Base-by-base conservation (phyloP, 2,888 invertebrate species). In the Thelaira solivaga region DNA sequence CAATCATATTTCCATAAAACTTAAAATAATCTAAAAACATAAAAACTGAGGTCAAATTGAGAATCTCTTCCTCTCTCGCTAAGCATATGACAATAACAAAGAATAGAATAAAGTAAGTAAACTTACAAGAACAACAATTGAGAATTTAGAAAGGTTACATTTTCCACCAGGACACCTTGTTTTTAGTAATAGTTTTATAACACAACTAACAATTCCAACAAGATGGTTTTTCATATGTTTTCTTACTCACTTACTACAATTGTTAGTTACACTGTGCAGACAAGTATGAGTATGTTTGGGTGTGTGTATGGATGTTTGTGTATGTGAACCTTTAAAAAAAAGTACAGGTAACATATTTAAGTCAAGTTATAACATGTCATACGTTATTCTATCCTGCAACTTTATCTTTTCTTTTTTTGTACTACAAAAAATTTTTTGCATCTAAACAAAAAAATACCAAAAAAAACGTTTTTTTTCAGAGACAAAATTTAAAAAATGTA, bases 331-430 rank as follows among this genome's bases (percentile, higher is more conserved):
- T 7, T 10, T 20, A 39, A 29, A 29, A 22, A 24, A 57, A 57
- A 45, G 1, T 57, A 41, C 64, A 73, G 72, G 72, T 62, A 73
- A 73, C 64, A 73, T 57, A 72, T 72, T 72, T 57, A 20, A 55
- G 55, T 55, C 62, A 72, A 72, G 36, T 45, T 47, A 64, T 55
- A 64, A 47, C 20, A 47, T 47, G 55, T 64, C 64, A 72, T 47
- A 72, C 64, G 39, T 64, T 41, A 47, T 45, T 53, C 34, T 71
- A 45, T 34, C 43, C 39, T 39, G 13, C 8, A 59, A 22, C 13
- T 62, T 72, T 64, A 72, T 55, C 22, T 39, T 22, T 22, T 22
- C 29, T 41, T 8, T 53, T 72, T 49, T 64, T 29, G 47, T 29
- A 18, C 18, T 18, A 13, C 49, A n/a, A n/a, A n/a, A n/a, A n/a